Evolutionary conservation across 2,888 invertebrate genomes (phyloP).

Genomic region (Blastobasis lacticolella): DNA sequence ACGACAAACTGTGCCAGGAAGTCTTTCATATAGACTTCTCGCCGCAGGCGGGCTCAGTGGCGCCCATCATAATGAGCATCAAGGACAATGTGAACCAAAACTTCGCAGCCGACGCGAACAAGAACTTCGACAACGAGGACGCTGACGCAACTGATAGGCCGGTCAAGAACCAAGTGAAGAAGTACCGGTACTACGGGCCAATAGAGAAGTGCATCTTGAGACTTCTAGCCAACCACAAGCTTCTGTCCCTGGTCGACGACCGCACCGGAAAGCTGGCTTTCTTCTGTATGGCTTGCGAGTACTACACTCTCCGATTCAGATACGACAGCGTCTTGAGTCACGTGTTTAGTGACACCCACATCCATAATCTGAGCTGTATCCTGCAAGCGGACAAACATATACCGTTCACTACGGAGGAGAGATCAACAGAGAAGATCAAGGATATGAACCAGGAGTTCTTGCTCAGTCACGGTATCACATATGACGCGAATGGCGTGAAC

Average conservation of each 20-base stretch:
- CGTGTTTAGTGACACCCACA: slow-evolving; percentile 60
- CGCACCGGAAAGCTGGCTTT: slow-evolving; percentile 64
- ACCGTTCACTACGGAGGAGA: slow-evolving; percentile 40
- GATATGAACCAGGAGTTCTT: slow-evolving; percentile 57
- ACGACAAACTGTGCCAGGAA: slow-evolving; percentile 48
- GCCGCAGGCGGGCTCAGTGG: slow-evolving; percentile 52
- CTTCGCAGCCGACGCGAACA: slow-evolving; percentile 55
- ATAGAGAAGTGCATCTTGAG: slow-evolving; percentile 55
- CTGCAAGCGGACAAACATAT: slow-evolving; percentile 54
- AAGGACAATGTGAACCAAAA: slow-evolving; percentile 67
- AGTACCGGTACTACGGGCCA: slow-evolving; percentile 62
- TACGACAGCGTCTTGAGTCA: slow-evolving; percentile 64
- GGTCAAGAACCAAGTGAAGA: slow-evolving; percentile 48
- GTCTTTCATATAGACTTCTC: slow-evolving; percentile 48
- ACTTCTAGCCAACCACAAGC: slow-evolving; percentile 49
- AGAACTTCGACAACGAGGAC: slow-evolving; percentile 59
- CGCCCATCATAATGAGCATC: slow-evolving; percentile 67
- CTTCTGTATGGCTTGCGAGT: slow-evolving; percentile 65
- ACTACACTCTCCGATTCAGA: slow-evolving; percentile 60
- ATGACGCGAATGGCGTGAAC: slow-evolving; percentile 27
- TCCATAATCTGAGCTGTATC: slow-evolving; percentile 56
- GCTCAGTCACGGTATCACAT: slow-evolving; percentile 36
- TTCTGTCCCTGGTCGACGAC: slow-evolving; percentile 56
- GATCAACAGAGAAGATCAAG: slow-evolving; percentile 47
- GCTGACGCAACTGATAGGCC: slow-evolving; percentile 49